Evolutionary conservation across 1,140 invertebrate genomes (phyloP).

Genomic region (Trichoplusia ni): DNA sequence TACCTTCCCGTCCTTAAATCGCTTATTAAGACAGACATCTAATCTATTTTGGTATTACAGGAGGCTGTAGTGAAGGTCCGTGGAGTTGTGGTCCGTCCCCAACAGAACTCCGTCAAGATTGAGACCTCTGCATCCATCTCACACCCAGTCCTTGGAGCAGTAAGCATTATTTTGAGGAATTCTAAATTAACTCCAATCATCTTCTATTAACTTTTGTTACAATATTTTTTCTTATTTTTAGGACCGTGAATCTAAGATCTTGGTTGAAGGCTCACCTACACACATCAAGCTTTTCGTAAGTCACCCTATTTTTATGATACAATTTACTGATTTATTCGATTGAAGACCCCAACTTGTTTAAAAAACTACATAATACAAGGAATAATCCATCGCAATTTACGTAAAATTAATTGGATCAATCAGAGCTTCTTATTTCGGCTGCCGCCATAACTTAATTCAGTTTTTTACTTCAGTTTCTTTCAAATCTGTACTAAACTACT

Average conservation of each 20-base stretch:
- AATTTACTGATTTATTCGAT: not conserved
- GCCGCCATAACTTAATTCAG: too few species aligned
- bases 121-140: constrained; percentile 56
- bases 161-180: constrained; percentile 45
- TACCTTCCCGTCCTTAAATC: too few species aligned
- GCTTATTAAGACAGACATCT: too few species aligned
- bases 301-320: not conserved
- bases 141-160: constrained; percentile 61
- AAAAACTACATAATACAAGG: not conserved
- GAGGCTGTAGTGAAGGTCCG: constrained; percentile 58
- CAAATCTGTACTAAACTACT: too few species aligned
- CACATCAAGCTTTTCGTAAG: constrained; percentile 75
- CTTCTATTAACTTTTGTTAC: not conserved
- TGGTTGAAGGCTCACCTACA: constrained; percentile 69
- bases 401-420: too few species aligned
- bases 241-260: constrained; percentile 70
- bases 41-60: constrained; percentile 39
- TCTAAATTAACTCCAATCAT: not conserved
- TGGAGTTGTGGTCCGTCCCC: constrained; percentile 47
- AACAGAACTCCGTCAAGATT: constrained; percentile 53
- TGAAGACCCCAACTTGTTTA: not conserved
- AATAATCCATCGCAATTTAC: too few species aligned
- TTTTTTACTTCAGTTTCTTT: too few species aligned
- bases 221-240: constrained; percentile 41
- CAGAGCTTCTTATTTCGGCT: too few species aligned